A percentile compares a stretch with the other conserved stretches of the same genome.
phyloP scores from a whole-genome alignment of 2,797 vertebrate genomes.

The Dermochelys coriacea region DNA sequence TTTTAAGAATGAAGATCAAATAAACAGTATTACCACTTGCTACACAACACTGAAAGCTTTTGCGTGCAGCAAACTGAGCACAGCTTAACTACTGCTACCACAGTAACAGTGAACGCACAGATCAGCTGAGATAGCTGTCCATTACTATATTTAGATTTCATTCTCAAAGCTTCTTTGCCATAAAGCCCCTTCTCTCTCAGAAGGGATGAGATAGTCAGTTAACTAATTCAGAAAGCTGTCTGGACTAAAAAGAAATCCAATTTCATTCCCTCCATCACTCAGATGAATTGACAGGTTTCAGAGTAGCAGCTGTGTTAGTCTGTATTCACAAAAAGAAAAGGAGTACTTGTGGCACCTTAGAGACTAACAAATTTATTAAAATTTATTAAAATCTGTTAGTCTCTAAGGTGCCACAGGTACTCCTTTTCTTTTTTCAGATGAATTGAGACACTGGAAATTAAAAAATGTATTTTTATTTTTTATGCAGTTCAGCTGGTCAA shows the following conservation, averaged over 20 bases:
- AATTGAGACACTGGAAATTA: not conserved
- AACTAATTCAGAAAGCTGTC: not conserved
- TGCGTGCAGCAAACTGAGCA: not conserved
- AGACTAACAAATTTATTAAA: too few relatives aligned
- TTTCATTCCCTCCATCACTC: not conserved
- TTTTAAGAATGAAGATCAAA: constrained; percentile 23
- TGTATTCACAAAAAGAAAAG: too few relatives aligned
- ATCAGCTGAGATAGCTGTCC: not conserved
- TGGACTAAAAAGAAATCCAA: not conserved
- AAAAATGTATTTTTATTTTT: not conserved
- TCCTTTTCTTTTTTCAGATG: too few relatives aligned
- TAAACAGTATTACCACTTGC: not conserved
- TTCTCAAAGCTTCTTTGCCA: not conserved
- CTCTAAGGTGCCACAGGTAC: too few relatives aligned
- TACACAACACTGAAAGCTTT: not conserved
- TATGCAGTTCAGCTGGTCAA: not conserved
- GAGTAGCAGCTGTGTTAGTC: too few relatives aligned
- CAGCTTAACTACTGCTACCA: not conserved
- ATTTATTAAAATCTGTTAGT: too few relatives aligned
- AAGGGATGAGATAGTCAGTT: not conserved
- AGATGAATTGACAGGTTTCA: not conserved
- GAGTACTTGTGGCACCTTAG: too few relatives aligned
- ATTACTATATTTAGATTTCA: not conserved
- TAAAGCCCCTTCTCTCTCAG: not conserved
- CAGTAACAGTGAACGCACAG: not conserved